These are phyloP conservation scores for Champsocephalus gunnari DNA, from an alignment of 2,797 vertebrate species.

Conservation along the genomic window DNA sequence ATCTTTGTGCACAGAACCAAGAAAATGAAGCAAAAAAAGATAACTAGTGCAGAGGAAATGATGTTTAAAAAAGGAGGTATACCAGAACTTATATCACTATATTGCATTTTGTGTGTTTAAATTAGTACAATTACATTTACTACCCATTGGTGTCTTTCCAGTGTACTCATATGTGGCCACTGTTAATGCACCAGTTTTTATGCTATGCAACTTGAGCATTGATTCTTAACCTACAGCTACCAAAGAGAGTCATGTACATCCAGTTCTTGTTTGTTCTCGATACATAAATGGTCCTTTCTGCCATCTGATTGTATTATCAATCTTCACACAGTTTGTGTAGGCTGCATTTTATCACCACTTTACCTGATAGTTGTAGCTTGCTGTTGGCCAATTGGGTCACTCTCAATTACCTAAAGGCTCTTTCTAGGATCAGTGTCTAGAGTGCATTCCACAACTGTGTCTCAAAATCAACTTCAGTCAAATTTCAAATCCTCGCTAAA, in stretches of 20 bases:
- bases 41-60: background rate
- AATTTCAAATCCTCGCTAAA: background rate
- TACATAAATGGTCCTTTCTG: background rate
- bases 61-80: background rate
- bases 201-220: background rate
- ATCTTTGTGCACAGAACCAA: background rate
- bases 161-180: too few species aligned
- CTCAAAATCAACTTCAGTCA: background rate
- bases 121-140: too few species aligned
- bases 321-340: background rate
- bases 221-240: background rate
- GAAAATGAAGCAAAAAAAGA: background rate
- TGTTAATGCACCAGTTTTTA: background rate
- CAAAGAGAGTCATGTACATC: background rate
- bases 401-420: background rate
- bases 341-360: constrained; percentile 1
- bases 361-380: background rate
- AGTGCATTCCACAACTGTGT: background rate
- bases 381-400: background rate
- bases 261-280: background rate
- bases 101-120: too few species aligned
- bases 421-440: background rate
- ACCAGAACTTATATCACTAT: background rate
- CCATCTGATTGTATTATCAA: background rate
- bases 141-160: too few species aligned